phyloP scores from a whole-genome alignment of 1,140 invertebrate species.

The Orius laevigatus region DNA sequence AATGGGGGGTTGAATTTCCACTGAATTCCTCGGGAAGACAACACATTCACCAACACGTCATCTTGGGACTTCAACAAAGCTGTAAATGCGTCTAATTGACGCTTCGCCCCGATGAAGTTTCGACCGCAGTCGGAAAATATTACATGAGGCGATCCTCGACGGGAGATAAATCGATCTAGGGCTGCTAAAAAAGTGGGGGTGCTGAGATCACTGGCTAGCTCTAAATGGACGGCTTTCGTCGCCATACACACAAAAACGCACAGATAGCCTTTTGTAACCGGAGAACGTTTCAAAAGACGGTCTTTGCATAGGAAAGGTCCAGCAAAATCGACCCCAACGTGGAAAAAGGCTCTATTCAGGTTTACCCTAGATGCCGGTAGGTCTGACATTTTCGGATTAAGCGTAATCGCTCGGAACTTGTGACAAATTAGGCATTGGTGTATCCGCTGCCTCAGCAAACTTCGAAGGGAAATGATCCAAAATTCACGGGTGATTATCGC shows the following conservation, averaged over 20 bases:
- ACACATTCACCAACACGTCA: not conserved
- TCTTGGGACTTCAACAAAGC: no score
- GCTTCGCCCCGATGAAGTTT: slow-evolving; percentile 20
- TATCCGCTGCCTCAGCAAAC: slow-evolving; percentile 15
- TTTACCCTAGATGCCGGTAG: slow-evolving; percentile 16
- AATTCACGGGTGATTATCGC: slow-evolving; percentile 21
- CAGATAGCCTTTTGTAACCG: slow-evolving; percentile 22
- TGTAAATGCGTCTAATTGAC: not conserved
- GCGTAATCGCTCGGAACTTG: slow-evolving; percentile 3
- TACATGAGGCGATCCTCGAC: slow-evolving; percentile 13
- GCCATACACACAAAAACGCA: slow-evolving; percentile 21
- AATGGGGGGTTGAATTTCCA: slow-evolving; percentile 21
- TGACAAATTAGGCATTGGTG: slow-evolving; percentile 24
- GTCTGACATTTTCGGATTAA: slow-evolving; percentile 19
- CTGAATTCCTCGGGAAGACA: not conserved
- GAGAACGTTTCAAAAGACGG: slow-evolving; percentile 10
- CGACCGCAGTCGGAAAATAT: slow-evolving; percentile 23
- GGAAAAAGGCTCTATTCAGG: slow-evolving; percentile 10
- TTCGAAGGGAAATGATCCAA: slow-evolving; percentile 23
- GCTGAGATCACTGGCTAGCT: slow-evolving; percentile 19
- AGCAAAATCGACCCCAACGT: slow-evolving; percentile 20
- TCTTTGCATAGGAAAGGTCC: slow-evolving; percentile 18
- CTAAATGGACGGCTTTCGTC: slow-evolving; percentile 21
- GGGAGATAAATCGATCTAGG: slow-evolving; percentile 19
- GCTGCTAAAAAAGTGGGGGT: slow-evolving; percentile 19